phyloP scores from a whole-genome alignment of 2,797 vertebrate species.

The Spatula clypeata region DNA sequence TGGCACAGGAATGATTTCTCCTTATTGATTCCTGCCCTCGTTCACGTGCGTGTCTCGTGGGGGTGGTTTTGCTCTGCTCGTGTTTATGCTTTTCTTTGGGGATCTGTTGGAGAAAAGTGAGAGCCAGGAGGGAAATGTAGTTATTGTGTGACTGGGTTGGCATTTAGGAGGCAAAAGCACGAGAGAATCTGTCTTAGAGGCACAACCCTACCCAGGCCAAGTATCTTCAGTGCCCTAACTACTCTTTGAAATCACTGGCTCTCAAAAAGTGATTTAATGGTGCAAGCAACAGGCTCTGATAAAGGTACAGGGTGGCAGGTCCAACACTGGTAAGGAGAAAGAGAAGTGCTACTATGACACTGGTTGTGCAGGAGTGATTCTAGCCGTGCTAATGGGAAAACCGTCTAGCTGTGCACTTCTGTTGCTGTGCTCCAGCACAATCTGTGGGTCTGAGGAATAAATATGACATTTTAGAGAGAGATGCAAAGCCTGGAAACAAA shows the following conservation, averaged over 20 bases:
- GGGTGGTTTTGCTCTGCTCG: not conserved
- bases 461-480: not conserved
- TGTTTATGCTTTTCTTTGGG: not conserved
- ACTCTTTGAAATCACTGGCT: not conserved
- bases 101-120: not conserved
- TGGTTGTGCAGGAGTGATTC: not conserved
- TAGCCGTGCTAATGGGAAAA: not conserved
- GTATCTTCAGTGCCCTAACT: not conserved
- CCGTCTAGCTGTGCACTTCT: not conserved
- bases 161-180: not conserved
- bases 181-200: not conserved
- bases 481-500: not conserved
- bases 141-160: not conserved
- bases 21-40: not conserved
- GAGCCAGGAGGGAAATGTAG: not conserved
- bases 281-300: not conserved
- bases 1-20: conserved; percentile 18
- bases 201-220: not conserved
- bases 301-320: not conserved
- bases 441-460: not conserved
- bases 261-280: not conserved
- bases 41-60: not conserved
- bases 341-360: not conserved
- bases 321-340: not conserved
- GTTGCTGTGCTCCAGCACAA: not conserved